A percentile compares a stretch with the other conserved stretches of the same genome.
Conservation (phyloP, 2,113 vertebrate species). For the Alaudala cheleensis region DNA sequence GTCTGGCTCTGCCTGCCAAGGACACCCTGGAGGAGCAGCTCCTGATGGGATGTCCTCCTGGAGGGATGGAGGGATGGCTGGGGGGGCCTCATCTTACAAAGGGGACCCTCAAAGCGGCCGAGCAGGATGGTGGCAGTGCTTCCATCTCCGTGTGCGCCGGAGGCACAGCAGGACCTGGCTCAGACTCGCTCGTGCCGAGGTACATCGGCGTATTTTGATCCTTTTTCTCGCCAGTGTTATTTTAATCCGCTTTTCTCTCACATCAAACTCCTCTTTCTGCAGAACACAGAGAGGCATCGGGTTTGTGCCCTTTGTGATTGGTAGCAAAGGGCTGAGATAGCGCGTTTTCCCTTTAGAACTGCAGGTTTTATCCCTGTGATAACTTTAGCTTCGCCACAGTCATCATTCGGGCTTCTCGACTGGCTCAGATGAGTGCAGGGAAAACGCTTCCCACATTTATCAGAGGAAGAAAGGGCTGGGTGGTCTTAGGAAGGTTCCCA, state of each 20-base stretch:
- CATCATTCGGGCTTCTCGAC: not conserved
- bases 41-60: not conserved
- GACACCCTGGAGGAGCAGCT: not conserved
- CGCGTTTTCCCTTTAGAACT: not conserved
- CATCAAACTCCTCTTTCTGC: conserved; percentile 4
- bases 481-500: not conserved
- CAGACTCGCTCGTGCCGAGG: not conserved
- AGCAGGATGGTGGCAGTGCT: rapidly evolving
- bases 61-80: not conserved
- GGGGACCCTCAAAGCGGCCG: not conserved
- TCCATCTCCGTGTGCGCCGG: not conserved
- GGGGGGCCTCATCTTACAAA: rapidly evolving
- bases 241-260: conserved; percentile 33
- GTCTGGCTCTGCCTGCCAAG: not conserved
- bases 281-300: not conserved
- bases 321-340: not conserved
- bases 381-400: not conserved
- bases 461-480: not conserved
- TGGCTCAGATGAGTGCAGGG: not conserved
- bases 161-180: not conserved
- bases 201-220: not conserved
- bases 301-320: conserved; percentile 8
- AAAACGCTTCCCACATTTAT: not conserved
- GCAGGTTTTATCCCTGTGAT: not conserved
- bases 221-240: not conserved